These are phyloP conservation scores for Pachydiplax longipennis DNA, from an alignment of 2,888 invertebrate genomes.

Conservation along the genomic window DNA sequence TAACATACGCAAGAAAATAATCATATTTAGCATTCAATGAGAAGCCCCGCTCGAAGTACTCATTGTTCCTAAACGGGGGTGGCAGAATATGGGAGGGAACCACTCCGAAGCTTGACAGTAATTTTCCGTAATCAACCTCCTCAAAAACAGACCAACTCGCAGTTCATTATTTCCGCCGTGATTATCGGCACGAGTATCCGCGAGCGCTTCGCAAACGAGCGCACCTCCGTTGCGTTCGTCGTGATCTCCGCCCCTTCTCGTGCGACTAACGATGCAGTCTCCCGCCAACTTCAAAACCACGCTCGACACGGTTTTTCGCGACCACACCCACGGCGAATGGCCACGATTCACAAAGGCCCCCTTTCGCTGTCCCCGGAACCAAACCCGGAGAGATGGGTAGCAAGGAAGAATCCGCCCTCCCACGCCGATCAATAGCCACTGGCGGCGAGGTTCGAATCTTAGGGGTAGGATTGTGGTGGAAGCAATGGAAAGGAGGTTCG, in stretches of 20 bases:
- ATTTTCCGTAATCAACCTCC: not conserved
- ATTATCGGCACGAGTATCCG: not conserved
- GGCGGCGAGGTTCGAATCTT: conserved; percentile 35
- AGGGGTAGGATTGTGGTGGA: not conserved
- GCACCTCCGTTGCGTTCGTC: not conserved
- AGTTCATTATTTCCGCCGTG: not conserved
- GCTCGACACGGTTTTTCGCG: not conserved
- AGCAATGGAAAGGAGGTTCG: too few relatives aligned
- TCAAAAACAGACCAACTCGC: not conserved
- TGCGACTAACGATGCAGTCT: not conserved
- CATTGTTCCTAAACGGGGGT: too few relatives aligned
- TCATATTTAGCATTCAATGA: too few relatives aligned
- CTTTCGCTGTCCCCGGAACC: not conserved
- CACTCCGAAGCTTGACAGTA: too few relatives aligned
- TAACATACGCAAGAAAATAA: too few relatives aligned
- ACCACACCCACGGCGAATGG: conserved; percentile 1
- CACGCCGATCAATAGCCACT: conserved; percentile 25
- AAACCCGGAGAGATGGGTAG: conserved; percentile 12
- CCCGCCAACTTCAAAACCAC: not conserved
- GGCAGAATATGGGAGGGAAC: too few relatives aligned
- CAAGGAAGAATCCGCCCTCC: not conserved
- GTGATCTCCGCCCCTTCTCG: not conserved
- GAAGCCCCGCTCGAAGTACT: too few relatives aligned
- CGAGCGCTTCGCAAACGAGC: not conserved
- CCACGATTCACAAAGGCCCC: not conserved